phyloP scores from a whole-genome alignment of 2,113 vertebrate genomes.

The Lamprologus callipterus region DNA sequence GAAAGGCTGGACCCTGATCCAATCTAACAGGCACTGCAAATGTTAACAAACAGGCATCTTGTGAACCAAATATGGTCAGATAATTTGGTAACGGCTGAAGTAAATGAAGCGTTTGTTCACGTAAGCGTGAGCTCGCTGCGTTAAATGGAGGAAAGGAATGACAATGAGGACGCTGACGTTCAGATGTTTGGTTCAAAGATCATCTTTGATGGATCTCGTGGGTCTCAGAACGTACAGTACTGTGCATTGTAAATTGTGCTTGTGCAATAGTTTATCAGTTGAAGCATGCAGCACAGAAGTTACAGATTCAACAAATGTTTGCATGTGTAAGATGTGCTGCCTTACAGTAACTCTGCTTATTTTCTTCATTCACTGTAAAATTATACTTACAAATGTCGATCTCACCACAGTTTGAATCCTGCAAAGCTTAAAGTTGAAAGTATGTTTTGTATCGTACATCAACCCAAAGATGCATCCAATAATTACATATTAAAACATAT shows the following conservation, averaged over 20 bases:
- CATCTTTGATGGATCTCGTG: background rate
- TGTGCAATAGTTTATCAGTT: background rate
- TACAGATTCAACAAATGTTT: background rate
- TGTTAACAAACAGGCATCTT: constrained; percentile 57
- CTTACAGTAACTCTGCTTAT: background rate
- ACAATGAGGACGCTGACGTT: background rate
- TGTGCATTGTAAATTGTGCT: fast-evolving
- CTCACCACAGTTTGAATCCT: background rate
- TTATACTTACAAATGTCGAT: background rate
- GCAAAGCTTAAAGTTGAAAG: background rate
- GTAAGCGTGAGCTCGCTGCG: background rate
- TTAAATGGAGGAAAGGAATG: background rate
- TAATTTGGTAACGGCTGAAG: constrained; percentile 14
- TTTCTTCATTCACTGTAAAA: background rate
- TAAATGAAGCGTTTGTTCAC: background rate
- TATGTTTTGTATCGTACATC: background rate
- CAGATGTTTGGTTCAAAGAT: background rate
- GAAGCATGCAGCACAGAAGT: background rate
- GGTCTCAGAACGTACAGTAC: background rate
- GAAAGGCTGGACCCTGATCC: constrained; percentile 56
- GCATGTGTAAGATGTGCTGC: background rate
- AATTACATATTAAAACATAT: background rate
- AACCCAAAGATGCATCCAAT: background rate
- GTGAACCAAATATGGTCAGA: constrained; percentile 48
- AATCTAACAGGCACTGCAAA: background rate